Evolutionary conservation across 1,140 invertebrate genomes (phyloP).

Genomic region (Uloborus diversus): DNA sequence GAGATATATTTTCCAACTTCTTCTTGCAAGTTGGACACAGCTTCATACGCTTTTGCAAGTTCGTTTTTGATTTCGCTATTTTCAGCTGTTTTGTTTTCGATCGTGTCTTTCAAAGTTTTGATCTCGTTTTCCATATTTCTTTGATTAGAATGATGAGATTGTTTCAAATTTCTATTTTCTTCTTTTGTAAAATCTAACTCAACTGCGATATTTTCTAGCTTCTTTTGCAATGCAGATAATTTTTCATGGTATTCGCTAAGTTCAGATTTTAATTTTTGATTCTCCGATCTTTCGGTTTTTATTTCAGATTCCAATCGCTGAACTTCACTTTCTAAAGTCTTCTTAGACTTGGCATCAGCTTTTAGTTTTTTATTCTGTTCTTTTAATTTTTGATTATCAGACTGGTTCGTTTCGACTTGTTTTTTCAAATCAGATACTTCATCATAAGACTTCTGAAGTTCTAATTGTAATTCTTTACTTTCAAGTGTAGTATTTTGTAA

Average conservation of each 20-base stretch:
- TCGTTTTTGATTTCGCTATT: conserved; percentile 61
- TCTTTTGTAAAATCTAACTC: conserved; percentile 43
- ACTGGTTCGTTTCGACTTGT: conserved; percentile 56
- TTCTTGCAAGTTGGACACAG: conserved; percentile 58
- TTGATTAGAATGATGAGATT: conserved; percentile 22
- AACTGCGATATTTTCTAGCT: conserved; percentile 41
- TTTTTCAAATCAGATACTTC: conserved; percentile 59
- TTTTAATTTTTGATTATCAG: conserved; percentile 47
- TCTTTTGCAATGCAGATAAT: conserved; percentile 44
- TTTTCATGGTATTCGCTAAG: conserved; percentile 48
- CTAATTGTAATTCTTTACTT: conserved; percentile 57
- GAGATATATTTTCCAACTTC: conserved; percentile 49
- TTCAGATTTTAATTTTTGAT: conserved; percentile 43
- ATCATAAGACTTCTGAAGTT: conserved; percentile 60
- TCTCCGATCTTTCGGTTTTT: conserved; percentile 44
- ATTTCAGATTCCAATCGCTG: conserved; percentile 36
- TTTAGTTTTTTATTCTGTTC: conserved; percentile 48
- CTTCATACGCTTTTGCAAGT: conserved; percentile 60
- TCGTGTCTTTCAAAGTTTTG: conserved; percentile 42
- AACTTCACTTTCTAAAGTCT: conserved; percentile 42
- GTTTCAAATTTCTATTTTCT: conserved; percentile 46
- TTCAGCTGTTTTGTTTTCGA: conserved; percentile 58
- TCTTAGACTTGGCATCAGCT: conserved; percentile 44
- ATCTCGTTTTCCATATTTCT: conserved; percentile 52
- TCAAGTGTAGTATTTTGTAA: conserved; percentile 34